Evolutionary conservation across 2,797 vertebrate species (phyloP), one percentile per base, ranked within the genome.

Genomic region (Lepilemur septentrionalis): DNA sequence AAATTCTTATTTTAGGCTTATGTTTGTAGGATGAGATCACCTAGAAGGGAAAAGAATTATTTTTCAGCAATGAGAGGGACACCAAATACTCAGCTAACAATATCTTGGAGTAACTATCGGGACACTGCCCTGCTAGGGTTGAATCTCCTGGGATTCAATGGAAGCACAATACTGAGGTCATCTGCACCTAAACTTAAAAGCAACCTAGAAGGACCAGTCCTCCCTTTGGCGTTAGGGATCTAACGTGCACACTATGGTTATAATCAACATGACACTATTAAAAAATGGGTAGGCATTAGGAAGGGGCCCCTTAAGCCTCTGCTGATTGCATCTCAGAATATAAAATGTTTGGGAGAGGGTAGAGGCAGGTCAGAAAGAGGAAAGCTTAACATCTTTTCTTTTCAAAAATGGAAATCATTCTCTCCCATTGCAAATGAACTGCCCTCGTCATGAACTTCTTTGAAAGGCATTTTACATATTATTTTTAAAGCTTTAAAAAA

Each of bases 381-480:
- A 82, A 94, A 59, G 41, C 32, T 57, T 88, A 50, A 72, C 38
- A 78, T 18, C 57, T 23, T 82, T 93, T 59, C 52, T 82, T 89
- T 61, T n/a, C 15, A 67, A 75, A 91, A 69, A 52, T 69, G 32
- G 25, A 89, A 90, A 81, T 41, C 57, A 76, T 78, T 63, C 41
- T 5, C 10, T 83, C 7, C 43, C 52, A 38, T 73, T 41, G 65
- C 48, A 89, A 89, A 78, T 46, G 22, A 20, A 72, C 35, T 72
- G 73, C 7, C 78, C 69, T 95, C 86, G 41, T 81, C 9, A 46
- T 25, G 43, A 91, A 90, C 43, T 84, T 84, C 61, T 75, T 84
- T 69, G 65, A 91, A 84, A 91, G 38, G 28, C 20, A 95, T 72
- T 95, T 83, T 86, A 80, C 5, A 5, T 86, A 84, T 96, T 52